Conservation (phyloP, 2,888 invertebrate species). For the Ichneumoninae sp. region DNA sequence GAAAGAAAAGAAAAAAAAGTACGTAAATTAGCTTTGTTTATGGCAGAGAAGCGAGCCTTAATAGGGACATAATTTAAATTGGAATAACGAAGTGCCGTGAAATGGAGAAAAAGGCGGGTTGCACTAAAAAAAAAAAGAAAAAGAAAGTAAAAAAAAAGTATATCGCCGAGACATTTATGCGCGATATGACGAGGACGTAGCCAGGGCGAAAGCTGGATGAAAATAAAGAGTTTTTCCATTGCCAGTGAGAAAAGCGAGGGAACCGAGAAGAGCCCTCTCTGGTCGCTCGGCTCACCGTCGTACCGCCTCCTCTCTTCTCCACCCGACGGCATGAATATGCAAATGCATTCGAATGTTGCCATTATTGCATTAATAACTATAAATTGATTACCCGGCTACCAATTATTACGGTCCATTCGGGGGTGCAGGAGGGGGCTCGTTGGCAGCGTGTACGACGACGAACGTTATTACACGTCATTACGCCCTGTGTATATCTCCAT, state of each 20-base stretch:
- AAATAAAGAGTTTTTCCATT: constrained; percentile 53
- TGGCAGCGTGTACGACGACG: constrained; percentile 52
- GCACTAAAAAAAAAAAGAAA: background rate
- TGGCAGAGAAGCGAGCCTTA: constrained; percentile 25
- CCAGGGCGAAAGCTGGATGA: constrained; percentile 2
- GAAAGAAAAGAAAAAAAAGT: background rate
- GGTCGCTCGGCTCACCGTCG: constrained; percentile 15
- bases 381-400: constrained; percentile 75
- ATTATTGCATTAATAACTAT: constrained; percentile 75
- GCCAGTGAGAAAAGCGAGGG: constrained; percentile 36
- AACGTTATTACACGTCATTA: constrained; percentile 69
- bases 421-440: background rate
- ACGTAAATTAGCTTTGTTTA: constrained; percentile 34
- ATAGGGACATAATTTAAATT: constrained; percentile 41
- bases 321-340: constrained; percentile 65
- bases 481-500: constrained; percentile 64
- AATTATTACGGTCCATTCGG: constrained; percentile 69
- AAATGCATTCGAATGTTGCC: constrained; percentile 66
- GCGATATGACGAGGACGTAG: constrained; percentile 27
- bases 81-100: constrained; percentile 27
- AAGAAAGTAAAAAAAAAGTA: constrained; percentile 11
- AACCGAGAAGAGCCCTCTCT: constrained; percentile 35
- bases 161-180: constrained; percentile 30
- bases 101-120: constrained; percentile 4
- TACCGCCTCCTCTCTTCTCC: background rate